Evolutionary conservation across 2,113 vertebrate species (phyloP), one percentile per base, ranked within the genome.

Genomic region (Rhodinocichla rosea): DNA sequence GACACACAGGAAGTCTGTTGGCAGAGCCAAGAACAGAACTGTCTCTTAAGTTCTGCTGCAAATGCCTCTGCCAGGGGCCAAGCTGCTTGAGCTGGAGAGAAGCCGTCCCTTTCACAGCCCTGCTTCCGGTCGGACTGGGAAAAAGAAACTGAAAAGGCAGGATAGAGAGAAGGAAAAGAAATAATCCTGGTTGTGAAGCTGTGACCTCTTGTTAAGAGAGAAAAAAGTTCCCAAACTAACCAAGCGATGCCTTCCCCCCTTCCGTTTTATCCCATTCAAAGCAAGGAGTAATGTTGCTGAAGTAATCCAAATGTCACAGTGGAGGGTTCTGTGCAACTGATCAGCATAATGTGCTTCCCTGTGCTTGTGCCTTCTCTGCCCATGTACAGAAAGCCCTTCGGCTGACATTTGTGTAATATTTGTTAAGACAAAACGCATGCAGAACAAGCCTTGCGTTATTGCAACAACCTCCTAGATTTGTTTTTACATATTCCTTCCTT

Each of bases 291-390:
- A 95, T 87, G 91, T 94, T 86, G 91, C 92, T 94, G 95, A 97
- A 97, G 94, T 95, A 97, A 97, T 96, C 87, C 84, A 82, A 64
- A 68, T 90, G 89, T 95, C 84, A 84, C 90, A 94, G 81, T 3
- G n/a, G 30, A 94, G 71, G 69, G 33, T 82, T 94, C 87, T 87
- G 81, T 90, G 94, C 74, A 71, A 30, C 56, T 92, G 71, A 93
- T 50, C 93, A 63, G 84, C 85, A 92, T 91, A 96, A 96, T 92
- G 90, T 37, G 10, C 52, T 91, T 90, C 78, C 63, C 73, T 94
- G 67, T 77, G 76, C 90, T 60, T 63, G 62, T 45, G 56, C 67
- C 91, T 90, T 69, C 77, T 62, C 65, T 91, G 73, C 9, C 63
- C 10, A 0, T 6, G n/a, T 28, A 89, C 64, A 84, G 90, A 89